Conservation (phyloP, 92 coral and sea anemone genomes). For the Siderastrea radians region DNA sequence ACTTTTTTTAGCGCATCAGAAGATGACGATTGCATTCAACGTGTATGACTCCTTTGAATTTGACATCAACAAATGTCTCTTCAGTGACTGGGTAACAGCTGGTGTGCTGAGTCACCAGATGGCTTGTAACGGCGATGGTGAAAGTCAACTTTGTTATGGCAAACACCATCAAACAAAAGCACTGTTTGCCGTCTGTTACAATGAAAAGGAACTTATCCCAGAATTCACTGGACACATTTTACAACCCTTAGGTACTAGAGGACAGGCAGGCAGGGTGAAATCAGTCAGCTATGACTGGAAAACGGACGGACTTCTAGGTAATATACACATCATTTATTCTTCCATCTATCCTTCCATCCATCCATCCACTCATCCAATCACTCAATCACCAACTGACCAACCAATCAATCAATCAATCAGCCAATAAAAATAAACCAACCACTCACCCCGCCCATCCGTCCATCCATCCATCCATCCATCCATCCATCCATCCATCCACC, state of each 20-base stretch:
- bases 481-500: too few species aligned
- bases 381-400: too few species aligned
- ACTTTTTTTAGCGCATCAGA: not conserved
- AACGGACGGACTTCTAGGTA: not conserved
- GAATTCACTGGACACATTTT: slow-evolving; percentile 10
- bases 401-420: too few species aligned
- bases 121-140: not conserved
- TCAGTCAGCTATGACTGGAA: not conserved
- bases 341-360: too few species aligned
- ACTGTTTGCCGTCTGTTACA: slow-evolving; percentile 18
- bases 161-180: not conserved
- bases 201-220: not conserved
- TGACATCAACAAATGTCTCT: slow-evolving; percentile 14
- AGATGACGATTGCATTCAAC: not conserved
- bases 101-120: not conserved
- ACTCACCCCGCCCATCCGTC: too few species aligned
- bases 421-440: too few species aligned
- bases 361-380: too few species aligned
- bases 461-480: too few species aligned
- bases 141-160: slow-evolving; percentile 15
- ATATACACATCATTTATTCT: not conserved
- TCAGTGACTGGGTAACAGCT: not conserved
- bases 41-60: not conserved
- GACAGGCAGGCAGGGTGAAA: not conserved
- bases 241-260: not conserved